Base-by-base conservation (phyloP, 2,797 vertebrate genomes). In the Hydrocynus forskahlii region DNA sequence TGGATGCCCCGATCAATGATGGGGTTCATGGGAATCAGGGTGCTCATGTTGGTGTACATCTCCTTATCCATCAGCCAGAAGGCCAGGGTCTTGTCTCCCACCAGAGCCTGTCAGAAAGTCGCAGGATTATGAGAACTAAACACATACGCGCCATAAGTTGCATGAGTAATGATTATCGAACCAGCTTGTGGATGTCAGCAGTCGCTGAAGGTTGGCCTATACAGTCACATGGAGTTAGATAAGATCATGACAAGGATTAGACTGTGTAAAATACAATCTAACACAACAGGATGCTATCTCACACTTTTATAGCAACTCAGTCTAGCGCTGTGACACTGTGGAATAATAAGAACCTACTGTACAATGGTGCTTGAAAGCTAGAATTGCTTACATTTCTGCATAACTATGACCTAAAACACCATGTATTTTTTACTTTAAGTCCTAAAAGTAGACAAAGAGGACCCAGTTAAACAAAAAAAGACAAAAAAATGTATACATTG, bases 51-150 rank as follows among this genome's bases (percentile, higher is more conserved):
- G 78, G 96, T 97, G 88, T 99, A 99, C 98, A 98, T 99, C 92
- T 99, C 96, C 64, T 97, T 96, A 92, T 99, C 97, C 97, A 99
- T 98, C 90, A 99, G 89, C 94, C 97, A 97, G 91, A 99, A 99
- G 0, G 95, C 95, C 86, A 96, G 80, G 0, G 94, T 92, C 90
- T 96, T 96, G 87, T 96, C 95, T 29, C 95, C 95, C 86, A 96
- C 95, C 10, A 96, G 92, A 0, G 95, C 95, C 95, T 96, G 2
- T 0, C 80, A 76, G 60, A 85, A 85, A 40, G 82, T 62, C 25
- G 54, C 57, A 79, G 54, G 74, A 74, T 78, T 67, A 72, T 69
- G 59, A 54, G 40, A 73, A 71, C 23, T 73, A 10, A 78, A 57
- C 69, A 75, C 52, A 57, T 54, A 81, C n/a, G 21, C 2, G 21